Conservation (phyloP, 2,888 invertebrate species). For the Xylota segnis region DNA sequence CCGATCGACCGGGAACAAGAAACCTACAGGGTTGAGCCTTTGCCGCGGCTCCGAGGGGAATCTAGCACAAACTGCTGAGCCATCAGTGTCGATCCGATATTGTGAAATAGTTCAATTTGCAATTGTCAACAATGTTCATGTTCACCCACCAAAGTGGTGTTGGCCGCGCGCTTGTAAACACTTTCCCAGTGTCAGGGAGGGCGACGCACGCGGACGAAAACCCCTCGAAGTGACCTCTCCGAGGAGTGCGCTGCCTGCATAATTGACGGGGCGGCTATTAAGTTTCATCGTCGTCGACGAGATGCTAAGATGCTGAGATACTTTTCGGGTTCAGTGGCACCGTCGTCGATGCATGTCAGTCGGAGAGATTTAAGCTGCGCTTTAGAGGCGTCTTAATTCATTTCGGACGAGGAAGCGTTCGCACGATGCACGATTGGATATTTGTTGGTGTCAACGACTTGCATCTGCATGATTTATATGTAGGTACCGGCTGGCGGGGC, state of each 20-base stretch:
- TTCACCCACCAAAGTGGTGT: conserved; percentile 60
- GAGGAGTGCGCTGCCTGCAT: conserved; percentile 26
- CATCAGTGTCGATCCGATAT: conserved; percentile 49
- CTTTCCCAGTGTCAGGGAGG: conserved; percentile 14
- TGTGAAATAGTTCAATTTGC: conserved; percentile 74
- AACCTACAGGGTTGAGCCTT: conserved; percentile 67
- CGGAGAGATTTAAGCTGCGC: conserved; percentile 72
- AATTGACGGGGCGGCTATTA: conserved; percentile 49
- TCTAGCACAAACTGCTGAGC: conserved; percentile 64
- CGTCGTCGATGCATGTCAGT: conserved; percentile 64
- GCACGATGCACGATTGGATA: conserved; percentile 76
- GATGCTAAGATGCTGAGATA: conserved; percentile 56
- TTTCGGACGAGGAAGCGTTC: conserved; percentile 71
- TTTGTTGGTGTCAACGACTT: conserved; percentile 76
- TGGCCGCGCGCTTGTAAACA: conserved; percentile 42
- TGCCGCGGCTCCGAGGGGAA: conserved; percentile 54
- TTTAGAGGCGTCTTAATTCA: conserved; percentile 73
- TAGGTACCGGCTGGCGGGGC: conserved; percentile 57
- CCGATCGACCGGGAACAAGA: conserved; percentile 29
- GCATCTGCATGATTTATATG: conserved; percentile 75
- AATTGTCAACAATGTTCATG: conserved; percentile 62
- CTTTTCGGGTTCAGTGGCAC: conserved; percentile 67
- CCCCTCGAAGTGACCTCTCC: conserved; percentile 32
- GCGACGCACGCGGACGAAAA: not conserved
- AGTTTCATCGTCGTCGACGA: conserved; percentile 31